Percentiles rank a stretch among this genome's conserved stretches.
phyloP scores from a whole-genome alignment of 2,797 vertebrate species.

The Etheostoma nigrum region DNA sequence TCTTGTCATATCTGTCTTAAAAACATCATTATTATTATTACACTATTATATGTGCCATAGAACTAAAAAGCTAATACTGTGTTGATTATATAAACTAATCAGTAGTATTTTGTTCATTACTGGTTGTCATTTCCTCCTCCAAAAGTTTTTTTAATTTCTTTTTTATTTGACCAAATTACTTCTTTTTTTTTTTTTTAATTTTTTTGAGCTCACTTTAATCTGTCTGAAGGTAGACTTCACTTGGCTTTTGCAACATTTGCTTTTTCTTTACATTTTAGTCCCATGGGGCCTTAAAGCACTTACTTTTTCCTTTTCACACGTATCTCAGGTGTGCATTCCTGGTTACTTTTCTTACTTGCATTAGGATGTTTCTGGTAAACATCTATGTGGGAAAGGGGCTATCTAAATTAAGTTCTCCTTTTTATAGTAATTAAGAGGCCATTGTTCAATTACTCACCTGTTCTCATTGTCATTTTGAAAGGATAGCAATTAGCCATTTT shows the following conservation, averaged over 20 bases:
- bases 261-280: constrained; percentile 12
- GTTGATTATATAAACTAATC: constrained; percentile 12
- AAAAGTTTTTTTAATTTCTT: constrained; percentile 18
- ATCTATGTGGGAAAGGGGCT: neutral
- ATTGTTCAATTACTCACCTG: constrained; percentile 19
- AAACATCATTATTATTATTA: neutral
- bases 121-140: constrained; percentile 51
- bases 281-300: constrained; percentile 55
- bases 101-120: constrained; percentile 7
- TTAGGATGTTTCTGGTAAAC: constrained; percentile 3
- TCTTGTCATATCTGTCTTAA: constrained; percentile 30
- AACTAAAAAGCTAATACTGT: constrained; percentile 20
- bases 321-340: constrained; percentile 47
- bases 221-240: constrained; percentile 18
- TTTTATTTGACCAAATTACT: constrained; percentile 4
- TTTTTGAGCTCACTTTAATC: constrained; percentile 33
- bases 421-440: neutral
- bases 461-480: constrained; percentile 84
- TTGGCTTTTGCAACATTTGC: constrained; percentile 11
- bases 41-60: neutral
- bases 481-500: constrained; percentile 40
- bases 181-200: constrained; percentile 7
- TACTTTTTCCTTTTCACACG: constrained; percentile 20
- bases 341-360: neutral
- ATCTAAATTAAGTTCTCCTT: neutral